Percentiles rank a stretch among this genome's conserved stretches.
Conservation (phyloP, 2,113 vertebrate genomes). For the Athene cunicularia region DNA sequence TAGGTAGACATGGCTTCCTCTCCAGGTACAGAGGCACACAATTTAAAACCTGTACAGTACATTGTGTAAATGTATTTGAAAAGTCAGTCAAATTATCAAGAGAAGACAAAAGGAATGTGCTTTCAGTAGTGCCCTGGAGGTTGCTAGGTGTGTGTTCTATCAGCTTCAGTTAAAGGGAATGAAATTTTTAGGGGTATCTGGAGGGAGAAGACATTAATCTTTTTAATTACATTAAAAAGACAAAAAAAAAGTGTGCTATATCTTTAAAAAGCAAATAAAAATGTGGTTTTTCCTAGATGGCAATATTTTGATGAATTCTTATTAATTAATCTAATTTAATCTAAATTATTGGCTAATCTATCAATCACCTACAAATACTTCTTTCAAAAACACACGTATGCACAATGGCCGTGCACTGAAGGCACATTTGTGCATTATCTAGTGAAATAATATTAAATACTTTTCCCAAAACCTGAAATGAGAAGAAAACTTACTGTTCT, state of each 20-base stretch:
- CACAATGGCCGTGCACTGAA: background rate
- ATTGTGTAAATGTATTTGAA: background rate
- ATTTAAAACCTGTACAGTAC: background rate
- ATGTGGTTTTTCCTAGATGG: rapidly evolving
- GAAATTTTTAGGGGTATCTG: background rate
- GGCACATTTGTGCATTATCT: background rate
- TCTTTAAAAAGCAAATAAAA: background rate
- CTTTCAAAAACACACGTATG: background rate
- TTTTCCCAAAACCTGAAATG: background rate
- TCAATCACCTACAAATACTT: background rate
- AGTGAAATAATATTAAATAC: background rate
- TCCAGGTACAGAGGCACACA: background rate
- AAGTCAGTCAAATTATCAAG: background rate
- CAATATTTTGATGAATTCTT: background rate
- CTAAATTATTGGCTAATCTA: background rate
- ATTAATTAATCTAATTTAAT: background rate
- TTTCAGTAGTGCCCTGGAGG: background rate
- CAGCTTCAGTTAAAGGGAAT: background rate
- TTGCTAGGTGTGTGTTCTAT: background rate
- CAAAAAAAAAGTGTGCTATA: background rate
- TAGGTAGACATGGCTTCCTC: background rate
- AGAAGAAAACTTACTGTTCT: background rate
- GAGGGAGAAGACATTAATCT: background rate
- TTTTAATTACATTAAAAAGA: background rate
- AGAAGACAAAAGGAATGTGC: background rate